Evolutionary conservation across 2,888 invertebrate species (phyloP).

Genomic region (Nymphalis c-album): DNA sequence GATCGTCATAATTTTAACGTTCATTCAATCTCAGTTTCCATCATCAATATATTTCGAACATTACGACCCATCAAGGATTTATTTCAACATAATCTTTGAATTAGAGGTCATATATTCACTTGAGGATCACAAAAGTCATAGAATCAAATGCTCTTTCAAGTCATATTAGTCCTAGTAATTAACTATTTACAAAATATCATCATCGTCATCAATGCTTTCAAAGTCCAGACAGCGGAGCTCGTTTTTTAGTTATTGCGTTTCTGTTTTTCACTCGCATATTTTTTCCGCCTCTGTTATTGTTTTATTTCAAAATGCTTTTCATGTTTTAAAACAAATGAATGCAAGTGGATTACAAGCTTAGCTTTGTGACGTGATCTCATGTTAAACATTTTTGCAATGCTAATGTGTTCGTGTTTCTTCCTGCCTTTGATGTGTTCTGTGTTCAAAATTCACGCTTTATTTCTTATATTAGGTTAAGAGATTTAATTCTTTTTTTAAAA

Average conservation of each 20-base stretch:
- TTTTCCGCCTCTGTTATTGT: slow-evolving; percentile 16
- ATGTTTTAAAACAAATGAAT: slow-evolving; percentile 19
- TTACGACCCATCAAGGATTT: too few species aligned
- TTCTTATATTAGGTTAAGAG: not conserved
- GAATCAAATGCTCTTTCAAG: not conserved
- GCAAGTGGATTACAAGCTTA: slow-evolving; percentile 6
- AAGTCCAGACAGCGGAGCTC: slow-evolving; percentile 18
- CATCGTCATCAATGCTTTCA: slow-evolving; percentile 19
- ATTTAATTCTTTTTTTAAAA: not conserved
- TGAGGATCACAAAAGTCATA: too few species aligned
- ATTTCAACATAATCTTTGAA: too few species aligned
- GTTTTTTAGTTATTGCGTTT: slow-evolving; percentile 14
- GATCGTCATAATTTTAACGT: too few species aligned
- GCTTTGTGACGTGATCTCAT: not conserved
- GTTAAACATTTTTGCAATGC: not conserved
- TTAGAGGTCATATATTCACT: too few species aligned
- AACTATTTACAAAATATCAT: not conserved
- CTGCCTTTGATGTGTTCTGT: not conserved
- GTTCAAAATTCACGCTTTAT: not conserved
- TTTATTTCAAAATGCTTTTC: slow-evolving; percentile 23
- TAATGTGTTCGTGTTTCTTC: not conserved
- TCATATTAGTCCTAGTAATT: not conserved
- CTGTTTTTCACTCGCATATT: slow-evolving; percentile 14
- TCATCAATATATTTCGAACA: too few species aligned
- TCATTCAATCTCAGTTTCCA: too few species aligned